phyloP scores from a whole-genome alignment of 2,113 vertebrate species.

The Forbesichthys agassizii region DNA sequence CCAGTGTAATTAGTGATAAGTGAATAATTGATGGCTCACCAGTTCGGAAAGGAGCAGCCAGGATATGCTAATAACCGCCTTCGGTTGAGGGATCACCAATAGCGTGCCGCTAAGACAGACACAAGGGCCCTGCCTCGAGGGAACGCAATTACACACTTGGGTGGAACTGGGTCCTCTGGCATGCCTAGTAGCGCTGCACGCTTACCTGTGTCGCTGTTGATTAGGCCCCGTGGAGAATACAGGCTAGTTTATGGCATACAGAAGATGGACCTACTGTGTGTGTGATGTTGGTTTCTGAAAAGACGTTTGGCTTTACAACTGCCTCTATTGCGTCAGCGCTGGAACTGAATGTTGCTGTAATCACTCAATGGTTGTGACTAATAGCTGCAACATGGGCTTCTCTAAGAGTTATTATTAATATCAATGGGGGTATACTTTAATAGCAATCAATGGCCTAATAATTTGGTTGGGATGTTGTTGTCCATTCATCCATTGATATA shows the following conservation, averaged over 20 bases:
- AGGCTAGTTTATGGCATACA: background rate
- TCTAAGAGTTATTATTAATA: too few relatives aligned
- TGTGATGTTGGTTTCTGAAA: too few relatives aligned
- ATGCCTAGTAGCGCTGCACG: slow-evolving; percentile 15
- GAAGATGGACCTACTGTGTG: too few relatives aligned
- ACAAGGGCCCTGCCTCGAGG: background rate
- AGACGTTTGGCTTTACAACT: too few relatives aligned
- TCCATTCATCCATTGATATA: too few relatives aligned
- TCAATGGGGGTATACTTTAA: too few relatives aligned
- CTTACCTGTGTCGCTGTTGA: slow-evolving; percentile 25
- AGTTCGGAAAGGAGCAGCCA: slow-evolving; percentile 37
- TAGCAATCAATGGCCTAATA: too few relatives aligned
- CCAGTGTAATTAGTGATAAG: slow-evolving; percentile 39
- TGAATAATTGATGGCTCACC: slow-evolving; percentile 52
- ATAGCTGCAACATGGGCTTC: too few relatives aligned
- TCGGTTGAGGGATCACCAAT: slow-evolving; percentile 25
- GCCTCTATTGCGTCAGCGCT: too few relatives aligned
- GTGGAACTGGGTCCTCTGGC: background rate
- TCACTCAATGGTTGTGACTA: too few relatives aligned
- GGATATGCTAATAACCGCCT: slow-evolving; percentile 36
- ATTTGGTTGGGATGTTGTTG: too few relatives aligned
- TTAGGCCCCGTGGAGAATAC: slow-evolving; percentile 3
- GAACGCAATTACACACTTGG: background rate
- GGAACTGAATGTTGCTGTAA: too few relatives aligned
- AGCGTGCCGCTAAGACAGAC: background rate